phyloP scores from a whole-genome alignment of 2,797 vertebrate genomes.

The Carcharodon carcharias region DNA sequence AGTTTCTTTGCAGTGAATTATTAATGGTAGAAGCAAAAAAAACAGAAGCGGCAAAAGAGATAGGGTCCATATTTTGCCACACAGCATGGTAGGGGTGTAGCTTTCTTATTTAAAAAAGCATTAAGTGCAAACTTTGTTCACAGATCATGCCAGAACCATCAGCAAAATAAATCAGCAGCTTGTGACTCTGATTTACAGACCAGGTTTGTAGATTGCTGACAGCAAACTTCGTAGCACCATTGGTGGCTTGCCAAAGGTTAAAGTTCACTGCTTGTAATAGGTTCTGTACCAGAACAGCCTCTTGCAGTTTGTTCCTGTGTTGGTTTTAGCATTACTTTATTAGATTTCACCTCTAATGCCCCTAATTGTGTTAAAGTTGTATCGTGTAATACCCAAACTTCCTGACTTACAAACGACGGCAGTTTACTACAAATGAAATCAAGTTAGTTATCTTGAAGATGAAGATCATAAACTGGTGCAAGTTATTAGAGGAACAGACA shows the following conservation, averaged over 20 bases:
- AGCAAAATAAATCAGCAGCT: constrained; percentile 42
- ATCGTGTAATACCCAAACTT: not conserved
- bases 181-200: constrained; percentile 47
- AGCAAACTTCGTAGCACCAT: constrained; percentile 24
- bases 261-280: constrained; percentile 32
- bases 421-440: constrained; percentile 14
- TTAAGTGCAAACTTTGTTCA: constrained; percentile 45
- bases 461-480: not conserved
- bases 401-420: not conserved
- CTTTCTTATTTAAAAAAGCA: constrained; percentile 40
- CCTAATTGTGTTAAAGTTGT: constrained; percentile 29
- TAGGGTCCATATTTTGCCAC: not conserved
- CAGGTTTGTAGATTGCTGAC: not conserved
- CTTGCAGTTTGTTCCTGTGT: not conserved
- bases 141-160: constrained; percentile 38
- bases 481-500: constrained; percentile 3
- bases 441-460: constrained; percentile 3
- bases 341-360: constrained; percentile 22
- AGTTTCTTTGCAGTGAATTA: not conserved
- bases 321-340: constrained; percentile 19
- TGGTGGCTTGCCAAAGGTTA: constrained; percentile 34
- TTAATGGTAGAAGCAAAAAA: not conserved
- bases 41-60: not conserved
- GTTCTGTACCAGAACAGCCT: not conserved
- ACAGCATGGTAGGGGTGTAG: not conserved